Evolutionary conservation across 37 sponge, comb jelly and placozoan genomes (phyloP), one percentile per base, ranked within the genome.

Genomic region (Cladorhizidae sp.): DNA sequence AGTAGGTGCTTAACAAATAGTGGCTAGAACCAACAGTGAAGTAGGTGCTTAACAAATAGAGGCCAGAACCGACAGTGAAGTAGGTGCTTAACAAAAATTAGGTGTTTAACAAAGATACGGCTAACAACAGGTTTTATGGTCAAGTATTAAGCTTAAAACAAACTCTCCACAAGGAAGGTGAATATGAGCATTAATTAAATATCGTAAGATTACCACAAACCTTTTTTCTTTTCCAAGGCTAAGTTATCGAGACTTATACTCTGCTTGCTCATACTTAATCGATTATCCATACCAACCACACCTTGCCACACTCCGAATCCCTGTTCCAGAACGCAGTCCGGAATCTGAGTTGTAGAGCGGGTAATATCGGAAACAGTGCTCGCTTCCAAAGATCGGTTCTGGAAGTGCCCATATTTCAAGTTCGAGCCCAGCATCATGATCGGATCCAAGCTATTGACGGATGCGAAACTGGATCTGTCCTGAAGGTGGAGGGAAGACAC

Each of bases 331-430:
- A 57, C 62, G 1, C 35, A 7, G 54, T 68, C 55, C 52, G 67
- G 45, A 69, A 54, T 67, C 51, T 64, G 37, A 52, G 41, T 37
- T 33, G 33, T 15, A 14, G 56, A 32, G 52, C 56, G 28, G 36
- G 54, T 70, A 69, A 52, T 52, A 67, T 36, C 70, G 41, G 70
- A 70, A 37, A 0, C 29, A 40, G 23, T 65, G 35, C 36, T 65
- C 67, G 35, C 35, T 15, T 65, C 31, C 11, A 65, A 65, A 17
- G 36, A 65, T 15, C 31, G 67, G 36, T 12, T 35, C 17, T 32
- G 67, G 7, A 71, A 3, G 1, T 71, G 71, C 1, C 71, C 71
- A 41, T 45, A 9, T 45, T 45, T 9, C 49, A 45, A 12, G 5
- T 45, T 9, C 9, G 5, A 7, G 5, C 62, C 17, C 3, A 23